Evolutionary conservation across 2,888 invertebrate species (phyloP).

Genomic region (Drosophila stalkeri): DNA sequence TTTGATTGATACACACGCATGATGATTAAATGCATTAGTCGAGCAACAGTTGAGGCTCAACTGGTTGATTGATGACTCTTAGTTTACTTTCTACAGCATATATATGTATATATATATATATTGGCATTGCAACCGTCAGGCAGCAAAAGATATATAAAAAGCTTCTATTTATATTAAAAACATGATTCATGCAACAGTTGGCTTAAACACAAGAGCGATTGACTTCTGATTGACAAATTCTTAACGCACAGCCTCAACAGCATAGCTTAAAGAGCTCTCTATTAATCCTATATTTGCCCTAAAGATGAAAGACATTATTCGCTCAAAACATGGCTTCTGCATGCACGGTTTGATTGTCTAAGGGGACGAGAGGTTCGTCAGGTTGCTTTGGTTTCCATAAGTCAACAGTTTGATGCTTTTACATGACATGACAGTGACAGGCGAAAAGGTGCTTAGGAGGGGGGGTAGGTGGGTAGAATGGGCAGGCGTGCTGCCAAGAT

Average conservation of each 20-base stretch:
- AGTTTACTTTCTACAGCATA: too few relatives aligned
- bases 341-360: slow-evolving; percentile 8
- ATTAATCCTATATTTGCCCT: neutral
- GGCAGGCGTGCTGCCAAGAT: neutral
- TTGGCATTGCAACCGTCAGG: too few relatives aligned
- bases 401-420: slow-evolving; percentile 28
- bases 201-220: neutral
- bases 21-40: neutral
- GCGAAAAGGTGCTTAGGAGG: neutral
- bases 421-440: slow-evolving; percentile 37
- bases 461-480: neutral
- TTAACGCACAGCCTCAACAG: neutral
- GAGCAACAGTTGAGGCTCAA: neutral
- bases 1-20: neutral
- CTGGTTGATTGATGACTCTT: neutral
- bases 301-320: neutral
- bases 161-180: neutral
- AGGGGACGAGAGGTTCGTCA: neutral
- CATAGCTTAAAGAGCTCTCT: neutral
- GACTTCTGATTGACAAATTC: neutral
- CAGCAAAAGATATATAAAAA: neutral
- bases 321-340: neutral
- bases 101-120: too few relatives aligned
- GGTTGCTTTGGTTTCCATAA: slow-evolving; percentile 19
- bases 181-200: neutral